Conservation (phyloP, 2,113 vertebrate species). For the Candoia aspera region DNA sequence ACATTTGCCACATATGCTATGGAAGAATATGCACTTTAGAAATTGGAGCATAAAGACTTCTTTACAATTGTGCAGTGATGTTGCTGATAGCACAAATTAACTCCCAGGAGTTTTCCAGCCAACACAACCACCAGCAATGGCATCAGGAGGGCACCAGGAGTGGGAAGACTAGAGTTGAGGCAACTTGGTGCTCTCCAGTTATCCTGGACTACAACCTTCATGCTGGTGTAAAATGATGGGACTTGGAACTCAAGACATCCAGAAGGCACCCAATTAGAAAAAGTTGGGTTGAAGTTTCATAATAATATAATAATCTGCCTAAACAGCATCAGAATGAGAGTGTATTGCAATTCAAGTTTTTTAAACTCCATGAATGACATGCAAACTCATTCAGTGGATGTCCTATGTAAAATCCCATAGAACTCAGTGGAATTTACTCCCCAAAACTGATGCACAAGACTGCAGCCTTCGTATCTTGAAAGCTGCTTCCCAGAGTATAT, state of each 20-base stretch:
- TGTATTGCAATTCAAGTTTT: neutral
- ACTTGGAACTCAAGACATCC: neutral
- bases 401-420: neutral
- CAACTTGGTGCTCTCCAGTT: neutral
- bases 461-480: neutral
- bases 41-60: neutral
- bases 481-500: neutral
- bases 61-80: neutral
- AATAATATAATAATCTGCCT: neutral
- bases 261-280: fast-evolving
- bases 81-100: neutral
- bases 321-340: neutral
- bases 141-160: neutral
- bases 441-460: neutral
- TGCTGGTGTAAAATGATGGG: neutral
- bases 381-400: neutral
- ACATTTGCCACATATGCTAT: conserved; percentile 17
- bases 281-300: neutral
- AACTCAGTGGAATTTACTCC: neutral
- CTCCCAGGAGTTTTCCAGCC: neutral
- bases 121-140: neutral
- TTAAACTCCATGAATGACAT: neutral
- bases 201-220: neutral
- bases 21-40: neutral
- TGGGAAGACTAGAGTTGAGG: neutral